phyloP scores from a whole-genome alignment of 2,113 vertebrate genomes.

The Psephotus haematonotus region DNA sequence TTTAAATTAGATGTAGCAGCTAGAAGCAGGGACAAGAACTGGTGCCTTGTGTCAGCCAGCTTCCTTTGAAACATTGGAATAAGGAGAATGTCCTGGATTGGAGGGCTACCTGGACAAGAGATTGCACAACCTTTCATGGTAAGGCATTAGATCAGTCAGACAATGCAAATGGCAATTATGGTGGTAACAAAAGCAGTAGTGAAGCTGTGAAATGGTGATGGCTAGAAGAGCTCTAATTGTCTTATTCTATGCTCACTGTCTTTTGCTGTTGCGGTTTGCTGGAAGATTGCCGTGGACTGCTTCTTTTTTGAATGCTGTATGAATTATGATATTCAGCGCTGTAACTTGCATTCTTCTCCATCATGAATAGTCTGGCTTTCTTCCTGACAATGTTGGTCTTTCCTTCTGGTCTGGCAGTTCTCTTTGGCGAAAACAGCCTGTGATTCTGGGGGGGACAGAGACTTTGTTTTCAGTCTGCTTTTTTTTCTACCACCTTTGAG shows the following conservation, averaged over 20 bases:
- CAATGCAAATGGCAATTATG: neutral
- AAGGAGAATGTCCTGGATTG: neutral
- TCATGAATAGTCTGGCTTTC: neutral
- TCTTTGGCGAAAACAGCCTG: neutral
- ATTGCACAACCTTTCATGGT: neutral
- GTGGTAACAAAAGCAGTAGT: neutral
- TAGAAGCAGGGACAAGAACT: neutral
- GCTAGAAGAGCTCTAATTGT: neutral
- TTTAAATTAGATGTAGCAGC: slow-evolving; percentile 43
- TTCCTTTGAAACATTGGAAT: neutral
- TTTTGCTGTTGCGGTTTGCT: neutral
- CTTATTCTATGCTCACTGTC: neutral
- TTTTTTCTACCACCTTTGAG: neutral
- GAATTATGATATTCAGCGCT: neutral
- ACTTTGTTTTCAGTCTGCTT: neutral
- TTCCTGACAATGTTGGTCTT: neutral
- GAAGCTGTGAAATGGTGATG: neutral
- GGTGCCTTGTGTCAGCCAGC: neutral
- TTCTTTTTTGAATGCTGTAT: neutral
- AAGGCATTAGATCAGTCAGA: neutral
- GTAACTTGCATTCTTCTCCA: neutral
- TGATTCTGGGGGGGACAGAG: neutral
- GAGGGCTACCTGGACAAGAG: neutral
- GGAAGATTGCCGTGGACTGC: neutral
- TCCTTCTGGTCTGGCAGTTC: neutral